Evolutionary conservation across 1,140 invertebrate genomes (phyloP).

Genomic region (Paramacrobiotus metropolitanus): DNA sequence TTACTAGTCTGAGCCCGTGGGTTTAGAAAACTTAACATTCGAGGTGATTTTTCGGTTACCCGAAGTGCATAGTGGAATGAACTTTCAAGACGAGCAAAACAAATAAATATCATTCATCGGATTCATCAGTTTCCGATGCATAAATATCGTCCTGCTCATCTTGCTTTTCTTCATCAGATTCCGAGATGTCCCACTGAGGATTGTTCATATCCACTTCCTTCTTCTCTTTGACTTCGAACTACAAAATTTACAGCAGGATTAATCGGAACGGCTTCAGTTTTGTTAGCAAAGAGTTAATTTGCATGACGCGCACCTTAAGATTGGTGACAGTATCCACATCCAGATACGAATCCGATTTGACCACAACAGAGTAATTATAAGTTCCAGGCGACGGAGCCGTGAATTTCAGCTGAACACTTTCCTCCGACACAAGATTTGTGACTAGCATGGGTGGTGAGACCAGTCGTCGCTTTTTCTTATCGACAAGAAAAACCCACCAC

Average conservation of each 20-base stretch:
- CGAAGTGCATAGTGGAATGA: too few species aligned
- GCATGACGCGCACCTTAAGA: slow-evolving; percentile 41
- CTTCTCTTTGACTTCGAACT: slow-evolving; percentile 83
- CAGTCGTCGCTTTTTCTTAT: slow-evolving; percentile 65
- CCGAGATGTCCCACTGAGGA: slow-evolving; percentile 84
- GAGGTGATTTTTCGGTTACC: too few species aligned
- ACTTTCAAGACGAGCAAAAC: too few species aligned
- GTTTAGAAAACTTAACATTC: too few species aligned
- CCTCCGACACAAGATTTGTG: slow-evolving; percentile 28
- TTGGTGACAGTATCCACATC: slow-evolving; percentile 72
- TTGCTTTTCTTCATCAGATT: slow-evolving; percentile 54
- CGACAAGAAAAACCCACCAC: slow-evolving; percentile 96
- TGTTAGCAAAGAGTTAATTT: slow-evolving; percentile 10
- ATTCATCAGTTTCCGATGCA: slow-evolving; percentile 16
- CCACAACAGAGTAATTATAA: slow-evolving; percentile 76
- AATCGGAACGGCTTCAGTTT: slow-evolving; percentile 4
- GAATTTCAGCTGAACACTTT: slow-evolving; percentile 64
- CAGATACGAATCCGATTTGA: slow-evolving; percentile 83
- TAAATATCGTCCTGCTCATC: slow-evolving; percentile 29
- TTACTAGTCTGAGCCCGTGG: too few species aligned
- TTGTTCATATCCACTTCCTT: slow-evolving; percentile 65
- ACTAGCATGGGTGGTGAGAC: slow-evolving; percentile 73
- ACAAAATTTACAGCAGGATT: slow-evolving; percentile 13
- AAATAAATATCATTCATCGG: too few species aligned
- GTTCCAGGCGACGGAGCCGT: slow-evolving; percentile 70